These are phyloP conservation scores for Boleophthalmus pectinirostris DNA, from an alignment of 2,113 vertebrate genomes.

Conservation along the genomic window DNA sequence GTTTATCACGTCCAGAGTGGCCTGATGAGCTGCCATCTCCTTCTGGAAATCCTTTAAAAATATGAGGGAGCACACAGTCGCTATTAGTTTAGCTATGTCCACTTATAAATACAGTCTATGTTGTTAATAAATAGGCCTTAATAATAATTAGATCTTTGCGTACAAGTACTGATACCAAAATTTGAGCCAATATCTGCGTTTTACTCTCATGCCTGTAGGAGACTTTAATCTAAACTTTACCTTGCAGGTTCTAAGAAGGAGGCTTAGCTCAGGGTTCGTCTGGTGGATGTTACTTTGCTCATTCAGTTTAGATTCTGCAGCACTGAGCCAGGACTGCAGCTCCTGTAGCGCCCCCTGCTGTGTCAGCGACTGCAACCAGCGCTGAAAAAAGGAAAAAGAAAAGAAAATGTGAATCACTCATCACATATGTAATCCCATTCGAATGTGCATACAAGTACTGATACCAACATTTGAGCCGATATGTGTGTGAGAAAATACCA, in stretches of 20 bases:
- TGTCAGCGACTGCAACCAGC: slow-evolving; percentile 81
- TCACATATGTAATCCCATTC: too few species aligned
- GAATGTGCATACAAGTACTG: too few species aligned
- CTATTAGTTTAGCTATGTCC: too few species aligned
- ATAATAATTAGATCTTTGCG: too few species aligned
- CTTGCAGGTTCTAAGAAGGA: slow-evolving; percentile 80
- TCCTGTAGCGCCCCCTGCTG: slow-evolving; percentile 83
- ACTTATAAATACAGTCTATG: too few species aligned
- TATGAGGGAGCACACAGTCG: too few species aligned
- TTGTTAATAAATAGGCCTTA: too few species aligned
- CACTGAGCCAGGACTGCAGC: slow-evolving; percentile 78
- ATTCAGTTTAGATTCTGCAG: slow-evolving; percentile 64
- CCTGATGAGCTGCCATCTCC: slow-evolving; percentile 82
- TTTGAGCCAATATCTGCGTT: too few species aligned
- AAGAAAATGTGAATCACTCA: neutral
- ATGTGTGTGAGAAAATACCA: neutral
- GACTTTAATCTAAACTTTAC: slow-evolving; percentile 57
- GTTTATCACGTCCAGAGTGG: slow-evolving; percentile 84
- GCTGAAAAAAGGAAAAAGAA: slow-evolving; percentile 61
- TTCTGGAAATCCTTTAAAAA: slow-evolving; percentile 75
- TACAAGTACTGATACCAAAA: too few species aligned
- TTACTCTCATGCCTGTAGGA: too few species aligned
- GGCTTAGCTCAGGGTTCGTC: slow-evolving; percentile 56
- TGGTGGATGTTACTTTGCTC: slow-evolving; percentile 22
- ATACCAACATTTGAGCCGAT: too few species aligned